These are phyloP conservation scores for Luscinia megarhynchos DNA, from an alignment of 2,797 vertebrate genomes.

Conservation along the genomic window DNA sequence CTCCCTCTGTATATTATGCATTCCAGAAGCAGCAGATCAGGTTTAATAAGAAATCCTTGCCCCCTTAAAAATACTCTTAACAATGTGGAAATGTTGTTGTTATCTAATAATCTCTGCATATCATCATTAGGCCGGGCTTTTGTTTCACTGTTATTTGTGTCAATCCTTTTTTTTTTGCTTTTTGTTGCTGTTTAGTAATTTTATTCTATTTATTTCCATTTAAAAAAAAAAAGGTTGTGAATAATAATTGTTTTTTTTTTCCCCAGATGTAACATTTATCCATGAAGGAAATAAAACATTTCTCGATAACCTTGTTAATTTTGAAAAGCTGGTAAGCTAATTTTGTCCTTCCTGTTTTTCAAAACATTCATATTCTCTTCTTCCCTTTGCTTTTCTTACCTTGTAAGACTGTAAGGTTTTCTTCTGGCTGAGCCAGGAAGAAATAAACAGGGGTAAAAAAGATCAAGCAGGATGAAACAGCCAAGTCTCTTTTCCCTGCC, in stretches of 20 bases:
- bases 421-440: background rate
- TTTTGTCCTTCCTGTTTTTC: constrained; percentile 14
- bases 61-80: background rate
- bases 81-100: background rate
- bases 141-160: background rate
- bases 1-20: background rate
- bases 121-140: background rate
- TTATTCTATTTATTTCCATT: background rate
- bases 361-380: background rate
- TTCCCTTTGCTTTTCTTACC: background rate
- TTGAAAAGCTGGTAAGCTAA: constrained; percentile 94
- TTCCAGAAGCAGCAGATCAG: background rate
- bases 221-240: background rate
- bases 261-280: constrained; percentile 93
- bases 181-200: background rate
- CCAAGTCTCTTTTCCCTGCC: background rate
- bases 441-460: background rate
- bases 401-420: background rate
- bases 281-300: constrained; percentile 99
- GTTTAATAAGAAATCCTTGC: background rate
- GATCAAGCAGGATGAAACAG: background rate
- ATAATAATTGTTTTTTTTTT: background rate
- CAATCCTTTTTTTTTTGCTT: background rate
- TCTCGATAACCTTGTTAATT: constrained; percentile 96
- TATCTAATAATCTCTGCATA: background rate